phyloP scores from a whole-genome alignment of 2,797 vertebrate genomes.

The Enoplosus armatus region DNA sequence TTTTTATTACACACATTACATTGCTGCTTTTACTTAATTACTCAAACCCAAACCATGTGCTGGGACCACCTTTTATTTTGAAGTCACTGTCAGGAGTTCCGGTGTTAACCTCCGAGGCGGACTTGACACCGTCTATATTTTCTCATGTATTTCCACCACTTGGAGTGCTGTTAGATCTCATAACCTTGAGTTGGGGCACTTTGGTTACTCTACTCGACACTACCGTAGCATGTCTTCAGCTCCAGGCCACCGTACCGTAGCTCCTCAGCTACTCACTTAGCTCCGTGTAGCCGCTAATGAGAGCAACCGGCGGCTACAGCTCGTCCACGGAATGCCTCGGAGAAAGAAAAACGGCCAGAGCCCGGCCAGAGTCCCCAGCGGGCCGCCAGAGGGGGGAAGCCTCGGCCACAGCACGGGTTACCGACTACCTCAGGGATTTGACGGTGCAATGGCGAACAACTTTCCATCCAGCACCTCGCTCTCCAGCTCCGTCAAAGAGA shows the following conservation, averaged over 20 bases:
- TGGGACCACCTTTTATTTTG: conserved; percentile 59
- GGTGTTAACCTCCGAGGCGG: neutral
- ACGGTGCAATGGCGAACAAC: conserved; percentile 56
- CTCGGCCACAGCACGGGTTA: conserved; percentile 45
- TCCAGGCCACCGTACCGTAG: neutral
- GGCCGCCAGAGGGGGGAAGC: conserved; percentile 54
- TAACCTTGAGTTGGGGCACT: conserved; percentile 14
- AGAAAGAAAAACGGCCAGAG: conserved; percentile 91
- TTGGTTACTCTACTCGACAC: neutral
- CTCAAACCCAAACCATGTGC: neutral
- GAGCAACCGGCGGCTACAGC: neutral
- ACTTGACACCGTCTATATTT: neutral
- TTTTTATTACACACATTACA: neutral
- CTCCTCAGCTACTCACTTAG: conserved; percentile 28
- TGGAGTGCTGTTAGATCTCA: conserved; percentile 63
- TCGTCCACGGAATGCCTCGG: conserved; percentile 88
- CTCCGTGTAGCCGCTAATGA: conserved; percentile 51
- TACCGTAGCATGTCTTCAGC: conserved; percentile 34
- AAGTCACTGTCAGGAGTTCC: conserved; percentile 32
- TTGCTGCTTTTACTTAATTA: neutral
- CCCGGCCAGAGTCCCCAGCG: conserved; percentile 84
- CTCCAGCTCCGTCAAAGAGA: conserved; percentile 79
- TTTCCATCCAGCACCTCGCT: conserved; percentile 27
- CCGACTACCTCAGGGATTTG: conserved; percentile 36
- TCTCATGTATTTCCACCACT: conserved; percentile 46